phyloP scores from a whole-genome alignment of 2,888 invertebrate species.

The Caenorhabditis sp. region DNA sequence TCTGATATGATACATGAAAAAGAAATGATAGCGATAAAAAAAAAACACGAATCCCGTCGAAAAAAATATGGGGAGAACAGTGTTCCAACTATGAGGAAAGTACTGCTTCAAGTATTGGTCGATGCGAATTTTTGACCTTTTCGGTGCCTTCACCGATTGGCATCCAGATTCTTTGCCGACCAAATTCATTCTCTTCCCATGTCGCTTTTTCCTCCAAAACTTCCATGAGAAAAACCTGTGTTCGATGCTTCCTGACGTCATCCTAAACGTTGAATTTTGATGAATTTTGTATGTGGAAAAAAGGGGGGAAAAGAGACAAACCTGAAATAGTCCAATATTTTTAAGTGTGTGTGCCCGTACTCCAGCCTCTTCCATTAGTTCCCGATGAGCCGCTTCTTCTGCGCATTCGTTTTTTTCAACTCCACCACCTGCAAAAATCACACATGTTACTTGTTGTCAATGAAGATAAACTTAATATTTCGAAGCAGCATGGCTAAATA shows the following conservation, averaged over 20 bases:
- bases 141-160: conserved; percentile 48
- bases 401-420: conserved; percentile 89
- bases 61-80: not conserved
- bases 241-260: conserved; percentile 62
- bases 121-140: conserved; percentile 55
- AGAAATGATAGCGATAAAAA: not conserved
- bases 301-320: conserved; percentile 71
- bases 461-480: no score
- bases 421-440: conserved; percentile 80
- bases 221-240: conserved; percentile 61
- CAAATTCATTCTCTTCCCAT: conserved; percentile 64
- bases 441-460: no score
- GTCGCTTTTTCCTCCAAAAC: conserved; percentile 56
- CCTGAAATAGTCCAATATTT: conserved; percentile 92
- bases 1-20: conserved; percentile 2
- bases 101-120: conserved; percentile 41
- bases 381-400: conserved; percentile 87
- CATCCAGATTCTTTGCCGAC: conserved; percentile 63
- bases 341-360: conserved; percentile 88
- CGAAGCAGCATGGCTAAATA: no score
- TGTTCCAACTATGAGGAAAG: conserved; percentile 31
- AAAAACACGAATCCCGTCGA: not conserved
- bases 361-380: conserved; percentile 94
- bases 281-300: no score
- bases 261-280: conserved; percentile 52